Base-by-base conservation (phyloP, 2,797 vertebrate species). In the Numenius phaeopus region DNA sequence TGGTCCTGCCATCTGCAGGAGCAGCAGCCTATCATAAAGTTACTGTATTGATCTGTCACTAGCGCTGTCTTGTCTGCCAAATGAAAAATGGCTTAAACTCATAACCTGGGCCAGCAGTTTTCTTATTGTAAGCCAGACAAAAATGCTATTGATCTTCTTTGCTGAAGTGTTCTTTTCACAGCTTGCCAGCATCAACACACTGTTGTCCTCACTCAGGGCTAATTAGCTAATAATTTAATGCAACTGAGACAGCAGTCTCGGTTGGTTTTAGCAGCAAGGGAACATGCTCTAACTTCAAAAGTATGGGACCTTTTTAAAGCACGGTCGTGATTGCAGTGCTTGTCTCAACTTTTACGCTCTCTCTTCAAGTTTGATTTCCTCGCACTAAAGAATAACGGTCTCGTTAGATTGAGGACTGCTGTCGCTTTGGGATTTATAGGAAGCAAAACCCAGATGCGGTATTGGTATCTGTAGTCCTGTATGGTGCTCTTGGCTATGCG, bases 221-320 rank as follows among this genome's bases (percentile, higher is more conserved):
- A 97, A 98, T 98, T 97, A 97, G 91, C 96, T 97, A 97, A 97
- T 98, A 97, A 98, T 97, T 97, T 98, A 97, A 97, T 97, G 95
- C 93, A 87, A 92, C 83, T 24, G 89, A 98, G 95, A 96, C 90
- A 95, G 88, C 86, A 77, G 71, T 76, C 71, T 93, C 40, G 8
- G 75, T 89, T 95, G 17, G 47, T 72, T 96, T 97, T 85, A 95
- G 65, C 59, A 92, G 87, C 79, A 42, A 84, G 78, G 62, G 75
- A 83, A 87, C 92, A 87, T 61, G 40, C 72, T 65, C 50, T 71
- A 69, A 91, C 87, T 82, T 87, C 55, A 66, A 15, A 81, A 89
- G 44, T 42, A 34, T 30, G 29, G 59, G 64, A 70, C 71, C 65
- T 94, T 86, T 86, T 76, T 37, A 79, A 87, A 81, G 46, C 39